These are phyloP conservation scores for Calameuta filiformis DNA, from an alignment of 2,888 invertebrate genomes.

Conservation along the genomic window DNA sequence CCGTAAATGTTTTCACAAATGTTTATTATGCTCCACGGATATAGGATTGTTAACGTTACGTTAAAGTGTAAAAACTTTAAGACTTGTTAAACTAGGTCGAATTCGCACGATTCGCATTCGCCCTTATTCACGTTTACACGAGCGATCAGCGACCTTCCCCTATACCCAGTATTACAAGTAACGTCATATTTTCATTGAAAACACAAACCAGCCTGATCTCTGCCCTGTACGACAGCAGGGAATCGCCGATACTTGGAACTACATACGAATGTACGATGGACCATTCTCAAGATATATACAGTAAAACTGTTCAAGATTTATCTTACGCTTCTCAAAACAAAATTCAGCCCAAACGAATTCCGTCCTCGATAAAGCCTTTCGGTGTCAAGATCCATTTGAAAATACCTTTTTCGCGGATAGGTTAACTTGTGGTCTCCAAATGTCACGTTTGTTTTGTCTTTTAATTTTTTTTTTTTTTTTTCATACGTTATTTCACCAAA, in stretches of 20 bases:
- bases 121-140: neutral
- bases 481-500: neutral
- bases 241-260: neutral
- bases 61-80: neutral
- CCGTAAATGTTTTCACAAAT: neutral
- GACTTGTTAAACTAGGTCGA: neutral
- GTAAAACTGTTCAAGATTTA: neutral
- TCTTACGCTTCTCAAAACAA: neutral
- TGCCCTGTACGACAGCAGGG: no score
- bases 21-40: neutral
- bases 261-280: neutral
- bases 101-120: neutral
- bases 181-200: neutral
- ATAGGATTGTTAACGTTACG: neutral
- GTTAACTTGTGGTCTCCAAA: neutral
- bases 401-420: neutral
- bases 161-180: neutral
- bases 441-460: neutral
- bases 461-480: no score
- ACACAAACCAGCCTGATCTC: neutral
- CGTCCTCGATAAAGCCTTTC: neutral
- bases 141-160: neutral
- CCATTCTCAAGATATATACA: neutral
- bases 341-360: neutral
- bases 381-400: neutral